phyloP scores from a whole-genome alignment of 2,797 vertebrate species.

The Peromyscus nudipes region DNA sequence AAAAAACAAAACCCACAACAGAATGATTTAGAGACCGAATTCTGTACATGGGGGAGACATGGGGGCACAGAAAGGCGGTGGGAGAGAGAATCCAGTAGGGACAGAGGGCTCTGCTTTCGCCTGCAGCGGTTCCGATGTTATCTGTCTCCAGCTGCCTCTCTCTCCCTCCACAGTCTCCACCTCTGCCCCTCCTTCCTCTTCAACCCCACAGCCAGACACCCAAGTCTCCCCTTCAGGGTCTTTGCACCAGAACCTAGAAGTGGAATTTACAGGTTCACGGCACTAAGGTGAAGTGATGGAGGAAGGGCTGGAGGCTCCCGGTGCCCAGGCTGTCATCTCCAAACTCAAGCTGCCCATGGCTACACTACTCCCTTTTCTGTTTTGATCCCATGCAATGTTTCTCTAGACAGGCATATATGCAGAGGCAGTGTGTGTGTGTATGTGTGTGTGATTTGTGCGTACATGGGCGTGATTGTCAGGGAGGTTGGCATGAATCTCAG shows the following conservation, averaged over 20 bases:
- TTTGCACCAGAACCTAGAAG: background rate
- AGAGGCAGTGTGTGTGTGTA: background rate
- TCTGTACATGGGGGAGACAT: conserved; percentile 46
- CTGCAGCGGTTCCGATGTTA: conserved; percentile 81
- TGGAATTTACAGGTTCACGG: conserved; percentile 20
- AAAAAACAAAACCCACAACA: background rate
- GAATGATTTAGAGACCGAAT: conserved; percentile 66
- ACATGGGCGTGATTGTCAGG: background rate
- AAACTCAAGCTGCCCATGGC: background rate
- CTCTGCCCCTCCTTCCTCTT: conserved; percentile 73
- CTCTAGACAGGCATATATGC: background rate
- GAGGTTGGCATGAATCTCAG: background rate
- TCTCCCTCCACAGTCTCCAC: conserved; percentile 55
- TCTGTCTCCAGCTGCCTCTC: conserved; percentile 81
- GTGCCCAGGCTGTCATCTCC: background rate
- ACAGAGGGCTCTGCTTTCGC: conserved; percentile 69
- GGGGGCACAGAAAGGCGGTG: conserved; percentile 45
- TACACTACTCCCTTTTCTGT: background rate
- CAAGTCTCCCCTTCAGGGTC: background rate
- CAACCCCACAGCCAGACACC: conserved; percentile 59
- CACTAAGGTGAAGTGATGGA: background rate
- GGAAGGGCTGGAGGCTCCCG: background rate
- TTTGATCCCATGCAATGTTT: background rate
- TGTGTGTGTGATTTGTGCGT: background rate
- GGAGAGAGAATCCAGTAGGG: conserved; percentile 51